These are phyloP conservation scores for Salvator merianae DNA, from an alignment of 2,113 vertebrate species.

Conservation along the genomic window DNA sequence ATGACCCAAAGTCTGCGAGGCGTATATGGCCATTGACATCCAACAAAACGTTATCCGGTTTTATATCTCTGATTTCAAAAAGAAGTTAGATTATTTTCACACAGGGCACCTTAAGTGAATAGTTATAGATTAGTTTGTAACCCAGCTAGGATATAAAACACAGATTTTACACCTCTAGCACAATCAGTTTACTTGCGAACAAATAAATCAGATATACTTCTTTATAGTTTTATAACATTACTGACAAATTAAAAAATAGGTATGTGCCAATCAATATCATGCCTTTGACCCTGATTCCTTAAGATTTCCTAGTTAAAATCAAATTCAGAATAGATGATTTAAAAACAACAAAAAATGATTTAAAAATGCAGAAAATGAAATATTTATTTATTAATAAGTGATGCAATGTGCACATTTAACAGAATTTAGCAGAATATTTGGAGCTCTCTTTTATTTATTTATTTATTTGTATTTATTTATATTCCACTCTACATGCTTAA, in stretches of 20 bases:
- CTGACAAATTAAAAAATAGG: background rate
- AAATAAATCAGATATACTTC: background rate
- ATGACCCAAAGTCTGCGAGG: constrained; percentile 96
- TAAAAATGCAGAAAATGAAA: too few species aligned
- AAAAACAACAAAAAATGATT: too few species aligned
- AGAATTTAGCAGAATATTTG: too few species aligned
- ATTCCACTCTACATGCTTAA: too few species aligned
- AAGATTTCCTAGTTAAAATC: constrained; percentile 11
- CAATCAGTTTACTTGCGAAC: background rate
- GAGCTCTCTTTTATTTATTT: too few species aligned
- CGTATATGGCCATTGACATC: constrained; percentile 96
- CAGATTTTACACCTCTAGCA: background rate
- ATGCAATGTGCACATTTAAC: too few species aligned
- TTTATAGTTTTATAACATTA: background rate
- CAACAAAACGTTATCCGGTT: constrained; percentile 95
- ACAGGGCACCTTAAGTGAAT: too few species aligned
- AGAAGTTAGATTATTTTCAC: constrained; percentile 17
- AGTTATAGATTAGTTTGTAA: too few species aligned
- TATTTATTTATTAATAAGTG: too few species aligned
- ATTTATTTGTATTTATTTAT: too few species aligned
- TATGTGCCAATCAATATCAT: background rate
- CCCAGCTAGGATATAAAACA: background rate
- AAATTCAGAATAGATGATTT: background rate
- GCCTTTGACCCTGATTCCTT: background rate
- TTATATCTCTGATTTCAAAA: constrained; percentile 85